Evolutionary conservation across 1,140 invertebrate genomes (phyloP).

Genomic region (Drosophila setifemur): DNA sequence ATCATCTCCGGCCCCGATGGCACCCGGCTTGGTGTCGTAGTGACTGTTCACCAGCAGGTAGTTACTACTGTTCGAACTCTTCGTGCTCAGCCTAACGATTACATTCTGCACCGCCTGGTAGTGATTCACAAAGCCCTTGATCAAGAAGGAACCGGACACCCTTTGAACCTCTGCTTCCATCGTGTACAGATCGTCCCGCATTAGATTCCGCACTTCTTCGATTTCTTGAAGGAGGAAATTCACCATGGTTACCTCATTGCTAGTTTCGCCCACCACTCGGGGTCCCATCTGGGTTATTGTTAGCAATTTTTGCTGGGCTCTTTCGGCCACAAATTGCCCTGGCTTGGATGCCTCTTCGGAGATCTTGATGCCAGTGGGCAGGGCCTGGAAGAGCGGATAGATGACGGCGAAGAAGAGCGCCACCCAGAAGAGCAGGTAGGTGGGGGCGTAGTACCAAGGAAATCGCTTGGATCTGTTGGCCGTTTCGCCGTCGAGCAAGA

Average conservation of each 20-base stretch:
- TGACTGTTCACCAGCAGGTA: conserved; percentile 96
- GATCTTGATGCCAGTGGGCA: conserved; percentile 44
- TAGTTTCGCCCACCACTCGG: conserved; percentile 86
- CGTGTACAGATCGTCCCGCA: conserved; percentile 56
- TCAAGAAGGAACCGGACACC: conserved; percentile 89
- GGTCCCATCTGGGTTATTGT: conserved; percentile 88
- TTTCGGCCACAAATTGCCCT: conserved; percentile 67
- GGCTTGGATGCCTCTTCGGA: conserved; percentile 47
- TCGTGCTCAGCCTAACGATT: conserved; percentile 87
- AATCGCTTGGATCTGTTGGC: conserved; percentile 21
- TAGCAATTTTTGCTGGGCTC: conserved; percentile 83
- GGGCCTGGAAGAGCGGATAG: conserved; percentile 48
- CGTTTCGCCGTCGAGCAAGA: conserved; percentile 13
- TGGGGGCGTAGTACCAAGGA: conserved; percentile 66
- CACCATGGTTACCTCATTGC: conserved; percentile 86
- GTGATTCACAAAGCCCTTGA: conserved; percentile 89
- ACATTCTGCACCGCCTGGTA: conserved; percentile 89
- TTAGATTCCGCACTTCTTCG: conserved; percentile 30
- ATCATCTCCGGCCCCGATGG: conserved; percentile 88
- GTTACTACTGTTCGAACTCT: conserved; percentile 49
- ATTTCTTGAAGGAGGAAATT: conserved; percentile 83
- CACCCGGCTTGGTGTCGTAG: conserved; percentile 94
- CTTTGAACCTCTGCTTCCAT: conserved; percentile 81
- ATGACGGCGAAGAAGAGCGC: conserved; percentile 64
- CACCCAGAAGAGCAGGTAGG: conserved; percentile 58